Evolutionary conservation across 2,797 vertebrate species (phyloP), one percentile per base, ranked within the genome.

Genomic region (Melanotaenia maccullochi): DNA sequence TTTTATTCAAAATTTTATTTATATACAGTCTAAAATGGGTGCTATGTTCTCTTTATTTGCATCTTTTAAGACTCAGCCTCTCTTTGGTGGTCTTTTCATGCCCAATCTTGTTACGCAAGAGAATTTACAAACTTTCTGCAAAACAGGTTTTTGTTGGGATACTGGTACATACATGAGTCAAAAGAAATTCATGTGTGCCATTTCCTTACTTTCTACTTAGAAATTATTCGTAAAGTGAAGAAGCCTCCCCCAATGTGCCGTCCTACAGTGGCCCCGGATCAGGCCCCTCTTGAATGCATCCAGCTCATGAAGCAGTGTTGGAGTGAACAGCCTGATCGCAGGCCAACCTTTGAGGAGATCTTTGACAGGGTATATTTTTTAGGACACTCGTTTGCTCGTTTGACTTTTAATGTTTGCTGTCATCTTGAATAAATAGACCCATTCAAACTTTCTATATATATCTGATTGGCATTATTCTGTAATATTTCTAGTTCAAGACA

Each of bases 241-340:
- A 96, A 96, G 79, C 96, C 96, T 60, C 96, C 96, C 7, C 96
- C 96, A 0, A 95, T 96, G 95, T 96, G 96, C 60, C 92, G 96
- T 11, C 96, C 96, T 44, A 95, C 93, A 0, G 95, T 96, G 58
- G 93, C 95, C 49, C 95, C 96, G 0, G 96, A 96, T 83, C 96
- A 96, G 89, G 95, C 95, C 44, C 96, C 95, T 0, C 90, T 96
- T 68, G 94, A 96, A 82, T 96, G 96, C 65, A 96, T 96, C 81
- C 94, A 96, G 82, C 87, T 96, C 55, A 96, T 96, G 96, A 96
- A 96, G 79, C 95, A 95, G 82, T 96, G 95, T 81, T 96, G 96
- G 96, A 91, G 93, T n/a, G 96, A 96, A 72, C 83, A 87, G 64
- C 95, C 95, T 0, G 95, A 96, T 28, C 93, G 95, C 83, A 94